Evolutionary conservation across 1,140 invertebrate genomes (phyloP).

Genomic region (Ridgeia piscesae): DNA sequence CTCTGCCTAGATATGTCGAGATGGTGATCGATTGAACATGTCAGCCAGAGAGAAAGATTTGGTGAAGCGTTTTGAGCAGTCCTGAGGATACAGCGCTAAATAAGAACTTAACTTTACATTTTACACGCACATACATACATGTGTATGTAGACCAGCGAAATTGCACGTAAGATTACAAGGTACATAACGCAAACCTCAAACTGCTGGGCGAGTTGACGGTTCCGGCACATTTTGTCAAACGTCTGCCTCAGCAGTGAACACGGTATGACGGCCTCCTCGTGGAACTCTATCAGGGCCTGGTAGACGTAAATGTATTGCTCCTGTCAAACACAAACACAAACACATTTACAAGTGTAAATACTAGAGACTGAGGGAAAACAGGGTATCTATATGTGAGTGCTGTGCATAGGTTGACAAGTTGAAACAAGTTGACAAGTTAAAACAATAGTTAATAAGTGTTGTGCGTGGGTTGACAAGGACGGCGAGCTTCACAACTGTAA

Average conservation of each 20-base stretch:
- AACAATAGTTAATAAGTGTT: neutral
- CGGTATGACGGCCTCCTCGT: slow-evolving; percentile 74
- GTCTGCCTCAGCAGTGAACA: slow-evolving; percentile 84
- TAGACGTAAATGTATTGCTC: slow-evolving; percentile 98
- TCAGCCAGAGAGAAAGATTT: too few species aligned
- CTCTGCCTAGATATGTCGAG: too few species aligned
- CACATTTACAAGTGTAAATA: neutral
- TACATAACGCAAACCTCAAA: slow-evolving; percentile 73
- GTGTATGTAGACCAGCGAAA: neutral
- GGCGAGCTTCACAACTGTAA: neutral
- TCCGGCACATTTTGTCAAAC: slow-evolving; percentile 70
- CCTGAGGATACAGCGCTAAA: too few species aligned
- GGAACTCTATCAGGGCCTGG: slow-evolving; percentile 87
- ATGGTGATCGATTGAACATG: too few species aligned
- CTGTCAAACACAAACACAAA: slow-evolving; percentile 54
- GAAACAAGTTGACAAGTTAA: neutral
- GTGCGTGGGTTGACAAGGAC: neutral
- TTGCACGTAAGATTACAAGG: too few species aligned
- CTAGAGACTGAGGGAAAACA: neutral
- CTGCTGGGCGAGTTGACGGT: slow-evolving; percentile 94
- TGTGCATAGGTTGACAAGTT: too few species aligned
- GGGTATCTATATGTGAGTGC: too few species aligned
- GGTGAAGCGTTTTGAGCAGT: too few species aligned
- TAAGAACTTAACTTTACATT: too few species aligned
- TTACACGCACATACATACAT: neutral